phyloP scores from a whole-genome alignment of 1,140 invertebrate genomes.

The Lasioglossum albipes region DNA sequence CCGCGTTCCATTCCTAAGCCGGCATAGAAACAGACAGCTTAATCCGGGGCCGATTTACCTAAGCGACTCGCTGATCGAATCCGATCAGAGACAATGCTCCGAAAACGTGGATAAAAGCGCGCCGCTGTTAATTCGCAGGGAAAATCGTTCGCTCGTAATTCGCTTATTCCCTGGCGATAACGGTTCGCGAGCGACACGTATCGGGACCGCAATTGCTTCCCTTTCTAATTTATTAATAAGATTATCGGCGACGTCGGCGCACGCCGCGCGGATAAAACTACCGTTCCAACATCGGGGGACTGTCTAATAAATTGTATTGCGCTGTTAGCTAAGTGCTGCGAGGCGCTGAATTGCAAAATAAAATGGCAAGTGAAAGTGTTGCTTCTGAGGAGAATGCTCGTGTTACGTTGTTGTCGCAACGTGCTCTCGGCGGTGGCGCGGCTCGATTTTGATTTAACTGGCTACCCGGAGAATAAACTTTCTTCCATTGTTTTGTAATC shows the following conservation, averaged over 20 bases:
- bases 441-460: neutral
- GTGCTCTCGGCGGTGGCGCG: no score
- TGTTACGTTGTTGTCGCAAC: neutral
- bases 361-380: neutral
- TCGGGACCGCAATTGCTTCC: neutral
- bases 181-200: neutral
- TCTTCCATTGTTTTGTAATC: neutral
- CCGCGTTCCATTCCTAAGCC: constrained; percentile 57
- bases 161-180: neutral
- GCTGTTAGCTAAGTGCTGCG: neutral
- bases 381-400: neutral
- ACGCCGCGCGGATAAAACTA: neutral
- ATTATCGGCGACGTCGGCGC: neutral
- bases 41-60: constrained; percentile 40
- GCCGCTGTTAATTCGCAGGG: neutral
- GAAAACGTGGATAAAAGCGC: neutral
- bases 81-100: constrained; percentile 21
- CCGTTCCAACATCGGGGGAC: neutral
- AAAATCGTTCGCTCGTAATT: neutral
- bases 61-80: constrained; percentile 38
- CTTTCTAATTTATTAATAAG: neutral
- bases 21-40: constrained; percentile 47
- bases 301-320: neutral
- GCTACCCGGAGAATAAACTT: neutral
- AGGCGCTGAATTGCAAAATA: neutral